phyloP scores from a whole-genome alignment of 1,140 invertebrate species.

The Micrasema longulum region DNA sequence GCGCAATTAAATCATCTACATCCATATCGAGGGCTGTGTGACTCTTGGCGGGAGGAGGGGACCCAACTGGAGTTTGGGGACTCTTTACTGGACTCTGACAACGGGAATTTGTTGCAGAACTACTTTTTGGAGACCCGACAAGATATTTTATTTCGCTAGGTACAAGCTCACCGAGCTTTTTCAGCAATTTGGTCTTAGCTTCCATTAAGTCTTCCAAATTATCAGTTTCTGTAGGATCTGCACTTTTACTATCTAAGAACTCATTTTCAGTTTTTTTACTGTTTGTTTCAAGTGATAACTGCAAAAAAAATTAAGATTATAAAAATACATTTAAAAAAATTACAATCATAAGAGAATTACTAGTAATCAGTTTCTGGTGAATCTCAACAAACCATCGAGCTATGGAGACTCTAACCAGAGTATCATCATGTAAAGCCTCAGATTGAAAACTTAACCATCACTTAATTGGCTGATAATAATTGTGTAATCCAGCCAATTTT shows the following conservation, averaged over 20 bases:
- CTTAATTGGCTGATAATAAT: background rate
- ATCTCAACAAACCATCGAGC: conserved; percentile 39
- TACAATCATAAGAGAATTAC: background rate
- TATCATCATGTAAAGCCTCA: conserved; percentile 50
- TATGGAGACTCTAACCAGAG: conserved; percentile 44
- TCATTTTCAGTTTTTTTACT: conserved; percentile 1
- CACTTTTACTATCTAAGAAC: conserved; percentile 21
- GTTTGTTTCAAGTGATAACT: background rate
- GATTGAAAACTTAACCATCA: conserved; percentile 55
- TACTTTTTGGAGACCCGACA: conserved; percentile 45
- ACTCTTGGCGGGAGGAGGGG: conserved; percentile 33
- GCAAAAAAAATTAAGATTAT: background rate
- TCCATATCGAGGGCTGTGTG: conserved; percentile 50
- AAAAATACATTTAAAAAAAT: background rate
- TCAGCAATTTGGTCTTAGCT: conserved; percentile 44
- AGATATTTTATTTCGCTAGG: conserved; percentile 50
- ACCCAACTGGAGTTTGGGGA: conserved; percentile 15
- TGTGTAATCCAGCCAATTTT: conserved; percentile 2
- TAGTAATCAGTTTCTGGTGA: conserved; percentile 42
- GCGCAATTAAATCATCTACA: conserved; percentile 50
- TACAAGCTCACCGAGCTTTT: conserved; percentile 50
- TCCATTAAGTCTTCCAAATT: conserved; percentile 49
- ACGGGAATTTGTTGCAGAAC: conserved; percentile 27
- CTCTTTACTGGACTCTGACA: conserved; percentile 38
- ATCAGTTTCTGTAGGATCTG: conserved; percentile 38